These are phyloP conservation scores for Chymomyza caudatula DNA, from an alignment of 2,888 invertebrate genomes.

Conservation along the genomic window DNA sequence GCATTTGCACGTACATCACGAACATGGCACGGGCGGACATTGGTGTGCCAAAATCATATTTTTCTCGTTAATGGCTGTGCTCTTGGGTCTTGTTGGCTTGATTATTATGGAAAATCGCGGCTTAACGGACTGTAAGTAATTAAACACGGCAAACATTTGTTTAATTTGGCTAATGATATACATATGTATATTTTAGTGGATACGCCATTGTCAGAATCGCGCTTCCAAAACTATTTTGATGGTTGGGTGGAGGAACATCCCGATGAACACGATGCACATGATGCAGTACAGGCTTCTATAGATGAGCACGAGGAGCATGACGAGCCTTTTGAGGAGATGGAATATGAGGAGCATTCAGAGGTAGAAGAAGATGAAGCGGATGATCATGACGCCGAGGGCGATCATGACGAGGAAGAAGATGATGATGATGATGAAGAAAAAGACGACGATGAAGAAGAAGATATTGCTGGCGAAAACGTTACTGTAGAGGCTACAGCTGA, in stretches of 20 bases:
- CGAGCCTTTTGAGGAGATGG: conserved; percentile 66
- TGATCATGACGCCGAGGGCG: conserved; percentile 70
- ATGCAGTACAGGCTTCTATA: conserved; percentile 67
- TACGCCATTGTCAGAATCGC: conserved; percentile 82
- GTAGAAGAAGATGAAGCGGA: conserved; percentile 57
- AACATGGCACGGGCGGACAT: conserved; percentile 88
- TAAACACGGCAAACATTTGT: too few relatives aligned
- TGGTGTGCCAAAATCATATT: conserved; percentile 91
- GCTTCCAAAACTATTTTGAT: conserved; percentile 86
- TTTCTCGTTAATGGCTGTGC: conserved; percentile 85
- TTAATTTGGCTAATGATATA: neutral
- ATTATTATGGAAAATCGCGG: conserved; percentile 90
- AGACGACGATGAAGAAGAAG: conserved; percentile 69
- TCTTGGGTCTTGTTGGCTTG: conserved; percentile 86
- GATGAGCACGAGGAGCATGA: conserved; percentile 59
- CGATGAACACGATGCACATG: conserved; percentile 70
- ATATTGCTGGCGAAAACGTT: conserved; percentile 61
- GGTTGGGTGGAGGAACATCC: conserved; percentile 84
- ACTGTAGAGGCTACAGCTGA: conserved; percentile 53
- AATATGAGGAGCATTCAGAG: conserved; percentile 61
- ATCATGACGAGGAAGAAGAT: conserved; percentile 62
- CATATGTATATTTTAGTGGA: conserved; percentile 79
- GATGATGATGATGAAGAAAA: conserved; percentile 65
- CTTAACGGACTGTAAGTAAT: conserved; percentile 85
- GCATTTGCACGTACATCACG: conserved; percentile 87